Conservation (phyloP, 2,888 invertebrate species). For the Zaprionus obscuricornis region DNA sequence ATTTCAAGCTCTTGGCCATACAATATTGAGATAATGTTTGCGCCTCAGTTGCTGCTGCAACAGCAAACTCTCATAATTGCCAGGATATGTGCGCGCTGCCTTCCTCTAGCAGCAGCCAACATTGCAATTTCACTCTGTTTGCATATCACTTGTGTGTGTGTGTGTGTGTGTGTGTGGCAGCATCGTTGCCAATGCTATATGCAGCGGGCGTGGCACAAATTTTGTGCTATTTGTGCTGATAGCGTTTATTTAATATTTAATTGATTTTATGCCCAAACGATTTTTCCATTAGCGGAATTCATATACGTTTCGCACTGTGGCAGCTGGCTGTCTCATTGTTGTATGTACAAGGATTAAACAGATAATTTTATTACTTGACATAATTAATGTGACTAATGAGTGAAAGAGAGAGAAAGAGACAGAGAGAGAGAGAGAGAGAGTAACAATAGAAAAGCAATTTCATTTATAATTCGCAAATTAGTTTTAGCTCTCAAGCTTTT, state of each 20-base stretch:
- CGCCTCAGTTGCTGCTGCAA: constrained; percentile 11
- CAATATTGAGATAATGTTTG: constrained; percentile 75
- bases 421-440: no score
- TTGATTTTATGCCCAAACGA: constrained; percentile 63
- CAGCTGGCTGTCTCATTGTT: constrained; percentile 33
- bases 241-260: constrained; percentile 75
- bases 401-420: no score
- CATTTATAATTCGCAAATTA: no score
- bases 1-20: constrained; percentile 47
- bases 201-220: constrained; percentile 23
- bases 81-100: constrained; percentile 55
- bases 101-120: no score
- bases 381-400: constrained; percentile 40
- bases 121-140: constrained; percentile 56
- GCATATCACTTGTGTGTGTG: constrained; percentile 49
- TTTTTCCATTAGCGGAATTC: constrained; percentile 56
- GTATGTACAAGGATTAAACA: constrained; percentile 41
- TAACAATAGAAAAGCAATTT: no score
- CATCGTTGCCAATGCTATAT: not conserved
- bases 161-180: not conserved
- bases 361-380: constrained; percentile 48
- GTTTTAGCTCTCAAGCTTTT: no score
- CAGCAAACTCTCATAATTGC: constrained; percentile 68
- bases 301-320: constrained; percentile 6
- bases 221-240: constrained; percentile 72